These are phyloP conservation scores for Orgyia antiqua DNA, from an alignment of 2,888 invertebrate genomes.

Conservation along the genomic window DNA sequence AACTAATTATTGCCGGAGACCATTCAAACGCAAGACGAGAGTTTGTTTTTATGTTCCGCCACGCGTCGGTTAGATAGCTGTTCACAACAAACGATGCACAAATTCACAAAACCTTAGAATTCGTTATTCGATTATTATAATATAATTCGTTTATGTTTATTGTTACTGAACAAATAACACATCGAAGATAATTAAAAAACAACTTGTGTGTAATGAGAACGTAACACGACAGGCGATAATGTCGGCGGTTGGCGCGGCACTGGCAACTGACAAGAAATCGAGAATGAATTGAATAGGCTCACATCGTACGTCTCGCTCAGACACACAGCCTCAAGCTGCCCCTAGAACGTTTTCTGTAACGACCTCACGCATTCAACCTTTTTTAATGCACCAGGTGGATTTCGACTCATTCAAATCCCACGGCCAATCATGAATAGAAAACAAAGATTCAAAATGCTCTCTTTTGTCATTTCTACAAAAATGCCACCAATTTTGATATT, in stretches of 20 bases:
- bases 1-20: constrained; percentile 65
- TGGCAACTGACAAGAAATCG: constrained; percentile 59
- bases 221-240: constrained; percentile 42
- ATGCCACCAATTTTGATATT: constrained; percentile 1
- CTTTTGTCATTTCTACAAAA: constrained; percentile 2
- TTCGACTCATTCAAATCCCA: constrained; percentile 29
- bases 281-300: constrained; percentile 50
- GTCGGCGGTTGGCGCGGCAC: constrained; percentile 63
- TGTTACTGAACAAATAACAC: constrained; percentile 44
- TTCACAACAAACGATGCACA: constrained; percentile 43
- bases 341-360: constrained; percentile 36
- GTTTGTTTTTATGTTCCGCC: constrained; percentile 60
- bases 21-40: constrained; percentile 62
- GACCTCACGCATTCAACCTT: constrained; percentile 46
- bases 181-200: constrained; percentile 40
- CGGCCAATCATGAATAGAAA: constrained; percentile 14
- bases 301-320: constrained; percentile 54
- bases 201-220: constrained; percentile 31
- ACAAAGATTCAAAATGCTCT: constrained; percentile 5
- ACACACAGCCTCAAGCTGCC: constrained; percentile 37
- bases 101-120: constrained; percentile 54
- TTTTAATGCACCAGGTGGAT: constrained; percentile 37
- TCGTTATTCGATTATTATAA: constrained; percentile 51
- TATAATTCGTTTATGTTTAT: constrained; percentile 36
- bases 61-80: constrained; percentile 50